Conservation (phyloP, 1,140 invertebrate species). For the Tetramorium alpestre region DNA sequence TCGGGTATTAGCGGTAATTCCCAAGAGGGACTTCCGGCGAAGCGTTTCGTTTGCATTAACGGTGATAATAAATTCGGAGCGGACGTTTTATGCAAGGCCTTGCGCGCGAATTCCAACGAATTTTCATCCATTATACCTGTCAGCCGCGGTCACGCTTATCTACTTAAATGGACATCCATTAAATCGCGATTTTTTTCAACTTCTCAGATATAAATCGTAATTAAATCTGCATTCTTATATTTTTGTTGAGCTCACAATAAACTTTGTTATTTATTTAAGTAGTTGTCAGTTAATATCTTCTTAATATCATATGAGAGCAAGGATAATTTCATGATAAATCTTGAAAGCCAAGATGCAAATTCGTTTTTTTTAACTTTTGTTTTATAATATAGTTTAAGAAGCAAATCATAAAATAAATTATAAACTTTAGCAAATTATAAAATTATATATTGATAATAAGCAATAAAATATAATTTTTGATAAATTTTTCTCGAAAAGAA, state of each 20-base stretch:
- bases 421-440: neutral
- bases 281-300: constrained; percentile 9
- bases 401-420: too few relatives aligned
- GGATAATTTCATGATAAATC: neutral
- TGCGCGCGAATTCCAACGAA: constrained; percentile 41
- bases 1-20: constrained; percentile 16
- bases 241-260: constrained; percentile 3
- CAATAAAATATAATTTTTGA: neutral
- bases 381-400: neutral
- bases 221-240: constrained; percentile 42
- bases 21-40: constrained; percentile 28
- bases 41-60: constrained; percentile 27
- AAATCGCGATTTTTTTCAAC: constrained; percentile 26
- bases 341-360: neutral
- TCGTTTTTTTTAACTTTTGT: neutral
- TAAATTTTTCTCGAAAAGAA: neutral
- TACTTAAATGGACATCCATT: constrained; percentile 42
- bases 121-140: constrained; percentile 24
- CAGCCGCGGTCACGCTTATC: constrained; percentile 1
- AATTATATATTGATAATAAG: neutral
- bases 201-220: constrained; percentile 39
- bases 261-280: constrained; percentile 20
- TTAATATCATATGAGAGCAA: neutral
- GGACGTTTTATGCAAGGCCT: constrained; percentile 32
- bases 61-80: constrained; percentile 53